phyloP scores from a whole-genome alignment of 2,113 vertebrate genomes.

The Pavo muticus region DNA sequence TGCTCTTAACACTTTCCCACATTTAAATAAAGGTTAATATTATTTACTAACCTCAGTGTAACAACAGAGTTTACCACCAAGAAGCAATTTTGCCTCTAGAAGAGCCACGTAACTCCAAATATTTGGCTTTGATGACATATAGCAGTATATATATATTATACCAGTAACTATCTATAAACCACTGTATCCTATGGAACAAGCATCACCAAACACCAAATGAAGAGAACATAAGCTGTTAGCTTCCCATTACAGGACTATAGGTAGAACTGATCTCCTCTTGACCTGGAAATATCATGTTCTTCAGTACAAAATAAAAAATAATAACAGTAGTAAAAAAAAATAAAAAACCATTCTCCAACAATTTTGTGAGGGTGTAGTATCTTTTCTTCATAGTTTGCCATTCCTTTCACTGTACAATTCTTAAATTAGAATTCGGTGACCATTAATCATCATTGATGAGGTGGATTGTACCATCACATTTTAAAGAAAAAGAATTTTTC shows the following conservation, averaged over 20 bases:
- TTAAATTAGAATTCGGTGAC: background rate
- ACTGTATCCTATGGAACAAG: background rate
- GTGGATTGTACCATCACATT: fast-evolving
- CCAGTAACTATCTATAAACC: background rate
- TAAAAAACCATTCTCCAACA: background rate
- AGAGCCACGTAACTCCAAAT: background rate
- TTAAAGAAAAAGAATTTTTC: background rate
- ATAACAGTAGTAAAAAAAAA: background rate
- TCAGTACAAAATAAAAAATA: background rate
- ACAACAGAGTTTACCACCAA: background rate
- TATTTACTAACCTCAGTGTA: background rate
- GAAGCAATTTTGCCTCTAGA: background rate
- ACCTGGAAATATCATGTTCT: background rate
- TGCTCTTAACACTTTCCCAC: background rate
- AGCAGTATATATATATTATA: background rate
- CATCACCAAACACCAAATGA: background rate
- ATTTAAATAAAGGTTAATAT: background rate
- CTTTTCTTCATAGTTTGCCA: fast-evolving
- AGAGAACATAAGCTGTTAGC: background rate
- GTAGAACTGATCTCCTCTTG: background rate
- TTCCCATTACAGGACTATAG: fast-evolving
- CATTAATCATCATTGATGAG: background rate
- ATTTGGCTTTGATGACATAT: background rate
- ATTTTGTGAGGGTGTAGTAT: fast-evolving
- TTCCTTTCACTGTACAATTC: background rate